Base-by-base conservation (phyloP, 2,113 vertebrate genomes). In the Clinocottus analis region DNA sequence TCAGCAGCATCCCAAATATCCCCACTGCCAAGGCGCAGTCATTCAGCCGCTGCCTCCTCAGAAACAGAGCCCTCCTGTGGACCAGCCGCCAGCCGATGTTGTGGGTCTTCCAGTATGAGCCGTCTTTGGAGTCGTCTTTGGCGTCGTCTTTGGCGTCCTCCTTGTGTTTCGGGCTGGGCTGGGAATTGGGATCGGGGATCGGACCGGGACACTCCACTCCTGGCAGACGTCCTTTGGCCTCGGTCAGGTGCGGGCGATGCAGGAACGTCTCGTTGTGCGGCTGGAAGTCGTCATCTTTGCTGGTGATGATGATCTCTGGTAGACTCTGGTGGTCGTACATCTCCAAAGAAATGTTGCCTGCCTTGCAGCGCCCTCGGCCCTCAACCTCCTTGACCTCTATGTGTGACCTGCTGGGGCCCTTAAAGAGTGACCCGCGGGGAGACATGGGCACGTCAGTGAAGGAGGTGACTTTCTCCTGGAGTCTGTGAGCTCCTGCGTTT, bases 21-120 rank as follows among this genome's bases (percentile, higher is more conserved):
- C 97, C 98, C 41, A 98, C 98, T 3, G 97, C 97, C 64, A 99
- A 94, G 4, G 97, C 97, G 2, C 97, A 97, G 90, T 99, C 98
- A 0, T 97, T 98, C 78, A 99, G 96, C 14, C 95, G 92, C 83
- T 98, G 97, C 72, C 98, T 94, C 91, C 96, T 97, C 91, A 99
- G 93, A 0, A 98, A 99, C 73, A 99, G 96, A 0, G 91, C 95
- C 75, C 98, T 91, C 35, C 98, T 94, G 83, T 88, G 97, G 49
- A 97, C 95, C 84, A 99, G 94, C 79, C 96, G 96, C 93, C 97
- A 96, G 71, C 97, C 97, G 1, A 96, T 95, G 63, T 94, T 96
- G 67, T 95, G 94, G 79, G 94, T 95, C 90, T 88, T 94, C 89
- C 64, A 84, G 86, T 88, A 88, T 0, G 35, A 59, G 43, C 88